Evolutionary conservation across 2,113 vertebrate species (phyloP).

Genomic region (Lepisosteus oculatus): DNA sequence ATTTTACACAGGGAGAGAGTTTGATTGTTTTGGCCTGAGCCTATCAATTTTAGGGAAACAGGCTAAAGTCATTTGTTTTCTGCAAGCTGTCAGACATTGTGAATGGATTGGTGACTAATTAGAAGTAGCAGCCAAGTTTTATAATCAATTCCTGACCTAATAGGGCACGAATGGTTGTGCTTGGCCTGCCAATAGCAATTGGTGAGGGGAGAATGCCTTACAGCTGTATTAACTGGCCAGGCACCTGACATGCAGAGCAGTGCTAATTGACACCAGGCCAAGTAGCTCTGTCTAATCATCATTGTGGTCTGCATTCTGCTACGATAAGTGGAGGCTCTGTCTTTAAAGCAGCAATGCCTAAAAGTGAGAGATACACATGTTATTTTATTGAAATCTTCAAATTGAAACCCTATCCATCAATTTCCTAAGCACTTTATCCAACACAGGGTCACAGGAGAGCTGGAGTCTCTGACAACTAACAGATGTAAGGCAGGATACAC

Average conservation of each 20-base stretch:
- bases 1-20: conserved; percentile 9
- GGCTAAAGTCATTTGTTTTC: conserved; percentile 46
- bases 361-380: no score
- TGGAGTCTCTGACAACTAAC: no score
- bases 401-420: no score
- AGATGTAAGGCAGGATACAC: no score
- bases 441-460: no score
- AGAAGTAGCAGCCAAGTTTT: conserved; percentile 60
- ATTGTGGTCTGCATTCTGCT: background rate
- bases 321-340: no score
- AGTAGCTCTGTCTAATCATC: conserved; percentile 25
- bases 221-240: conserved; percentile 32
- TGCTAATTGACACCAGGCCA: conserved; percentile 30
- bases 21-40: conserved; percentile 43
- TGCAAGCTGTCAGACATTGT: conserved; percentile 63
- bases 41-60: conserved; percentile 60
- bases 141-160: conserved; percentile 69
- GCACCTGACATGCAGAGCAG: conserved; percentile 1
- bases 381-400: no score
- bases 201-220: conserved; percentile 40
- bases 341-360: no score
- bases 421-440: no score
- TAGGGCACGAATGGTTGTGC: conserved; percentile 69
- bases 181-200: conserved; percentile 57
- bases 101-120: conserved; percentile 58